Conservation (phyloP, 1,140 invertebrate genomes). For the Halotydeus destructor region DNA sequence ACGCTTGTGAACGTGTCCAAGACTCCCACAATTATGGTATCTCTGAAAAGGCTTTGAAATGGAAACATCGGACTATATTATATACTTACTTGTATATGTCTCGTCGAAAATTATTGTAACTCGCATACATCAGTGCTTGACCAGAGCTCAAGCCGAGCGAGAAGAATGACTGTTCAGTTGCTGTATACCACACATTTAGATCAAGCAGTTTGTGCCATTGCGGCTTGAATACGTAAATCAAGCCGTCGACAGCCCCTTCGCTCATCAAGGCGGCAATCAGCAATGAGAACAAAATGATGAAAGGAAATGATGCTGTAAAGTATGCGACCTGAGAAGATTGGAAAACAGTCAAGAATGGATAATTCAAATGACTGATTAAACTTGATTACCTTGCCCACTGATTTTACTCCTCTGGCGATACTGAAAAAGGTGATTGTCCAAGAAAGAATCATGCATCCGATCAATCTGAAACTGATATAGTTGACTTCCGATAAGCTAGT, state of each 20-base stretch:
- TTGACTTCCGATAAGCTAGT: constrained; percentile 7
- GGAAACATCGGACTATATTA: neutral
- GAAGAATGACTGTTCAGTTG: constrained; percentile 64
- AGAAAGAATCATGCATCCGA: constrained; percentile 23
- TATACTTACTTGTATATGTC: constrained; percentile 49
- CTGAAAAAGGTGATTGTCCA: constrained; percentile 27
- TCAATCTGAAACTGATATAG: constrained; percentile 23
- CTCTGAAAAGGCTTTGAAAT: constrained; percentile 58
- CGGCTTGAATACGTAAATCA: constrained; percentile 26
- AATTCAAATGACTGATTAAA: too few relatives aligned
- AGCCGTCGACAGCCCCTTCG: constrained; percentile 29
- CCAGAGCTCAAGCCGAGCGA: constrained; percentile 56
- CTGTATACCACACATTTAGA: constrained; percentile 44
- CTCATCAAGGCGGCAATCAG: constrained; percentile 25
- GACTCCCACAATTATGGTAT: constrained; percentile 80
- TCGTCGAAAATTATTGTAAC: constrained; percentile 73
- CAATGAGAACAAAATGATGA: constrained; percentile 25
- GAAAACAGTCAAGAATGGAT: too few relatives aligned
- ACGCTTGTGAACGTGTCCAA: constrained; percentile 90
- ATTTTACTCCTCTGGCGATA: constrained; percentile 27
- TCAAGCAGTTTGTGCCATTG: constrained; percentile 24
- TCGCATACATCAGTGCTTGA: constrained; percentile 52
- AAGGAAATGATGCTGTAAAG: constrained; percentile 29
- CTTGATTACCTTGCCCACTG: constrained; percentile 29
- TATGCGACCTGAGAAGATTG: constrained; percentile 27